These are phyloP conservation scores for Prolemur simus DNA, from an alignment of 2,113 vertebrate species.

Conservation along the genomic window DNA sequence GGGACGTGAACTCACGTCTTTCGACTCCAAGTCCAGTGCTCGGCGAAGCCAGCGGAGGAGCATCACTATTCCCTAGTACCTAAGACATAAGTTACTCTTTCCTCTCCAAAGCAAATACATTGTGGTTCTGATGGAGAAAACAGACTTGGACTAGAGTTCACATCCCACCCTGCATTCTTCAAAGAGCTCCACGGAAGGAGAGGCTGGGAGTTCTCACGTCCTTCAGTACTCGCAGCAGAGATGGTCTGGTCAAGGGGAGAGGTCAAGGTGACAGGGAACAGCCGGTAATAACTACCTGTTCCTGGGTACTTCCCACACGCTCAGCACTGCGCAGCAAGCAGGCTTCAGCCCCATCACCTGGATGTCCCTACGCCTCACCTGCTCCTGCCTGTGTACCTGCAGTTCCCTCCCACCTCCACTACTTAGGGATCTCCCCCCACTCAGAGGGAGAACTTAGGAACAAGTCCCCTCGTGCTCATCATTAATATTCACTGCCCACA, in stretches of 20 bases:
- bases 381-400: too few species aligned
- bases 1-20: not conserved
- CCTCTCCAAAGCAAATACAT: not conserved
- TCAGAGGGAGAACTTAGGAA: not conserved
- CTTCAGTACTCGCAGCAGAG: not conserved
- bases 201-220: not conserved
- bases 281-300: not conserved
- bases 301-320: not conserved
- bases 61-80: not conserved
- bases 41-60: not conserved
- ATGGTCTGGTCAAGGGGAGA: not conserved
- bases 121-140: not conserved
- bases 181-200: not conserved
- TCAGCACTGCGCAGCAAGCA: not conserved
- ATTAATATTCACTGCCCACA: not conserved
- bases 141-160: not conserved
- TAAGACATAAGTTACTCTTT: not conserved
- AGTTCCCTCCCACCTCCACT: not conserved
- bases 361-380: not conserved
- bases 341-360: not conserved
- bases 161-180: not conserved
- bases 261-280: not conserved
- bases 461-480: not conserved
- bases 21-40: not conserved
- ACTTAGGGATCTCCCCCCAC: not conserved